A percentile compares a stretch with the other conserved stretches of the same genome.
Conservation (phyloP, 1,140 invertebrate species). For the Hypothenemus hampei region DNA sequence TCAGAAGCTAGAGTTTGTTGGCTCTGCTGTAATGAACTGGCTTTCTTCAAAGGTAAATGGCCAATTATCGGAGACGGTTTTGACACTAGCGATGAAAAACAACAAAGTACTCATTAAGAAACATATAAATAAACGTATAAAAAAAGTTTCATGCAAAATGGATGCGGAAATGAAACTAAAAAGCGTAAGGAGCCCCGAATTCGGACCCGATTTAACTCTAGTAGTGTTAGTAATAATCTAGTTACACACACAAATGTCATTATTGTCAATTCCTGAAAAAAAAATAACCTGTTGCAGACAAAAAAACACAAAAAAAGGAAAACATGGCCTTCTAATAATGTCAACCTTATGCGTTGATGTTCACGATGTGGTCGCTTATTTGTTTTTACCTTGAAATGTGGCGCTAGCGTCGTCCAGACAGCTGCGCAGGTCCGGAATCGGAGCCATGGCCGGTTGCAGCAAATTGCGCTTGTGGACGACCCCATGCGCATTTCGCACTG, state of each 20-base stretch:
- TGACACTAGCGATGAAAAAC: conserved; percentile 9
- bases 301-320: conserved; percentile 1
- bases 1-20: conserved; percentile 37
- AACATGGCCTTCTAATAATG: too few relatives aligned
- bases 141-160: too few relatives aligned
- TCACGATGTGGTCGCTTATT: too few relatives aligned
- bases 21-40: conserved; percentile 42
- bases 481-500: conserved; percentile 73
- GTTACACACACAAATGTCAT: too few relatives aligned
- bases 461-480: conserved; percentile 78
- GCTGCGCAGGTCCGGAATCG: conserved; percentile 81
- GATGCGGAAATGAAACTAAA: not conserved
- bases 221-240: too few relatives aligned
- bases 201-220: too few relatives aligned
- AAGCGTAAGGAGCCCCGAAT: too few relatives aligned
- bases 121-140: too few relatives aligned
- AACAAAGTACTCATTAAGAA: not conserved
- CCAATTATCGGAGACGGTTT: conserved; percentile 10
- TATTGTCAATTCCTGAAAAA: too few relatives aligned
- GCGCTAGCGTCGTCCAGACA: conserved; percentile 57
- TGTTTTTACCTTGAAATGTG: conserved; percentile 58
- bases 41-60: conserved; percentile 35
- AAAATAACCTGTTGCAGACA: too few relatives aligned
- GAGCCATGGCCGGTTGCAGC: conserved; percentile 65
- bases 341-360: too few relatives aligned